These are phyloP conservation scores for Holothuria glaberrima DNA, from an alignment of 35 echinoderm and acorn worm species.

Conservation along the genomic window DNA sequence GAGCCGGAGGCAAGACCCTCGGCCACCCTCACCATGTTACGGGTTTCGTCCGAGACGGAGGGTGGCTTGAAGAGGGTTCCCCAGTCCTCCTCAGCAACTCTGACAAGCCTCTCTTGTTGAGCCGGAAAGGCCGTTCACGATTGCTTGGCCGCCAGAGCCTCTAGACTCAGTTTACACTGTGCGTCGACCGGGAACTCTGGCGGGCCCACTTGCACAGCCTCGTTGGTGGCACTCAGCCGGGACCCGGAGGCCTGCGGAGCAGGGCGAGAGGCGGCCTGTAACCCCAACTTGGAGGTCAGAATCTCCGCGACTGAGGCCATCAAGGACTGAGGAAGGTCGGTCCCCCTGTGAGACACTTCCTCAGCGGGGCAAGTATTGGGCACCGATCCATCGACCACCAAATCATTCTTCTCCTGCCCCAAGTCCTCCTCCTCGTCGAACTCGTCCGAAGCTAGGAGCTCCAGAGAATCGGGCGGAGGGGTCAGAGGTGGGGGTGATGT, in stretches of 20 bases:
- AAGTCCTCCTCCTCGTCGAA: not conserved
- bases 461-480: too few species aligned
- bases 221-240: not conserved
- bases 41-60: too few species aligned
- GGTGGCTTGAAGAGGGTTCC: too few species aligned
- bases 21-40: too few species aligned
- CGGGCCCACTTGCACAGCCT: too few species aligned
- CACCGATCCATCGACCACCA: not conserved
- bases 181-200: not conserved
- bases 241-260: not conserved
- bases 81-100: too few species aligned
- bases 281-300: too few species aligned
- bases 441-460: too few species aligned
- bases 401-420: not conserved
- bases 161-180: not conserved
- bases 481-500: too few species aligned
- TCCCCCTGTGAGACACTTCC: not conserved
- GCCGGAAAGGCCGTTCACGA: too few species aligned
- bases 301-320: not conserved
- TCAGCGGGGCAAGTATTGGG: not conserved
- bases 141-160: too few species aligned
- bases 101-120: too few species aligned
- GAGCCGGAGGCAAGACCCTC: not conserved
- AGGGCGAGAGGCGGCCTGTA: not conserved
- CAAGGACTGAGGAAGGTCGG: not conserved